phyloP scores from a whole-genome alignment of 2,888 invertebrate species.

The Caenorhabditis sp. region DNA sequence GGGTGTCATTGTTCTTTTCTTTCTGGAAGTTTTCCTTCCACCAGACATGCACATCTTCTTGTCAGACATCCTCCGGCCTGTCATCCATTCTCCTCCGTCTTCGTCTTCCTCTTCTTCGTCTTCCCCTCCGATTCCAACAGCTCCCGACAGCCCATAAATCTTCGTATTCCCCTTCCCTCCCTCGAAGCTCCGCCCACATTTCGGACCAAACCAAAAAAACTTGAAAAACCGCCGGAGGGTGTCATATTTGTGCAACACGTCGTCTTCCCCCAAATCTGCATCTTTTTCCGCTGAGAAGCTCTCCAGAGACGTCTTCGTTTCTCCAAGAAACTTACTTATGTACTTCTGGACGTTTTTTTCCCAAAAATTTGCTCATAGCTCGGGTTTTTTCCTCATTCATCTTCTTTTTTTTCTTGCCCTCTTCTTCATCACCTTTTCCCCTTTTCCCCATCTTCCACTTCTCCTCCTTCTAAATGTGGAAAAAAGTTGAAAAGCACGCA shows the following conservation, averaged over 20 bases:
- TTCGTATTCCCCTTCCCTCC: constrained; percentile 2
- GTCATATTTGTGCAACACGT: constrained; percentile 59
- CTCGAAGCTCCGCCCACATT: constrained; percentile 13
- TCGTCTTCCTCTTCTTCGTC: not conserved
- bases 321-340: too few relatives aligned
- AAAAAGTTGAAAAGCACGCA: constrained; percentile 13
- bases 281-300: constrained; percentile 16
- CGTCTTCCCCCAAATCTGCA: constrained; percentile 42
- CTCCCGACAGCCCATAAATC: constrained; percentile 14
- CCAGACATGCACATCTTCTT: not conserved
- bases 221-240: constrained; percentile 55
- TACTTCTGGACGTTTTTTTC: not conserved
- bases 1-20: too few relatives aligned
- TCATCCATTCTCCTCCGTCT: not conserved
- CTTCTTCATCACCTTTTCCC: not conserved
- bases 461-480: not conserved
- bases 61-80: not conserved
- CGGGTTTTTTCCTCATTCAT: constrained; percentile 3
- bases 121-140: not conserved
- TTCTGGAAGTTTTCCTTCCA: too few relatives aligned
- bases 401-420: too few relatives aligned
- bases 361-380: constrained; percentile 1
- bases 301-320: constrained; percentile 44
- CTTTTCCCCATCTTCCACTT: not conserved
- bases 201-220: too few relatives aligned